Percentiles rank a stretch among this genome's conserved stretches.
These are phyloP conservation scores for Grantiella picta DNA, from an alignment of 2,113 vertebrate genomes.

Conservation along the genomic window DNA sequence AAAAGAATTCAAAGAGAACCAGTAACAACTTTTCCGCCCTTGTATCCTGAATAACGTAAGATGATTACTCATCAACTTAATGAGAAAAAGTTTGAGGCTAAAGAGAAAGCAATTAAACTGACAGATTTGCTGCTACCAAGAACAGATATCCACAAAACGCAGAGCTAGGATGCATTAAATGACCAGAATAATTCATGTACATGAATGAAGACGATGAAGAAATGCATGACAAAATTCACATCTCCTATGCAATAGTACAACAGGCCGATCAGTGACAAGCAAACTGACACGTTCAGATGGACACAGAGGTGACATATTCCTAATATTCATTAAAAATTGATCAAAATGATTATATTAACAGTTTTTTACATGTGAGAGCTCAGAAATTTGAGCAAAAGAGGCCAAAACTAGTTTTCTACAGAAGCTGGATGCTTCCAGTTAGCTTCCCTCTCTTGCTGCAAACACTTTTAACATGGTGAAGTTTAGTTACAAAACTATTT, in stretches of 20 bases:
- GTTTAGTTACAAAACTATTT: not conserved
- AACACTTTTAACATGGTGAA: not conserved
- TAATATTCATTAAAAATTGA: not conserved
- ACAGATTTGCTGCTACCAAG: slow-evolving; percentile 30
- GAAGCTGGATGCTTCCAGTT: not conserved
- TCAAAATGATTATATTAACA: not conserved
- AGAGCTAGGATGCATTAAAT: slow-evolving; percentile 12
- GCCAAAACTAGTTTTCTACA: not conserved
- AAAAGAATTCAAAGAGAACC: slow-evolving; percentile 35
- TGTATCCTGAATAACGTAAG: slow-evolving; percentile 37
- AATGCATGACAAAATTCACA: not conserved
- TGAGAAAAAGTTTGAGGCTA: slow-evolving; percentile 48
- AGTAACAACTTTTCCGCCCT: slow-evolving; percentile 16
- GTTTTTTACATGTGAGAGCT: not conserved
- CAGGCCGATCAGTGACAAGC: not conserved
- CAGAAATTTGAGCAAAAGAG: not conserved
- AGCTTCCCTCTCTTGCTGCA: not conserved
- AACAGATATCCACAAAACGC: not conserved
- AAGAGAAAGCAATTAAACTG: slow-evolving; percentile 54
- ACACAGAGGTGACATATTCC: not conserved
- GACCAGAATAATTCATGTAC: slow-evolving; percentile 30
- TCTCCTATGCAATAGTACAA: not conserved
- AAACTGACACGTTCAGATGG: not conserved
- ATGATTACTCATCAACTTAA: slow-evolving; percentile 41
- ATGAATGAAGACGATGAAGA: not conserved